Conservation (phyloP, 2,113 vertebrate species). For the Pseudolaguvia tuberculata region DNA sequence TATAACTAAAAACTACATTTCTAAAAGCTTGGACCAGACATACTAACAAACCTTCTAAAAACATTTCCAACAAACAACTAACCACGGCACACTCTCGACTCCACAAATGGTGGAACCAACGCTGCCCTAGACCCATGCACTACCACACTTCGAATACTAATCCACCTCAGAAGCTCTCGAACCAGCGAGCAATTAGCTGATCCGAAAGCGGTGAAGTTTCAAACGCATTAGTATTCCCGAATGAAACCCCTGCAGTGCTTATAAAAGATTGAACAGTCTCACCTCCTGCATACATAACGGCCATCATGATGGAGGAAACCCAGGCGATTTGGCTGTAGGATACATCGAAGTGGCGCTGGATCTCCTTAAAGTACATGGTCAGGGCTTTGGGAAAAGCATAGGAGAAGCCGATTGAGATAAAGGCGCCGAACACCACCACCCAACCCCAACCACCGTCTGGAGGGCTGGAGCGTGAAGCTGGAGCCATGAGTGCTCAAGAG, state of each 20-base stretch:
- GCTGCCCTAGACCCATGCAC: neutral
- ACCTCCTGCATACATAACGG: constrained; percentile 74
- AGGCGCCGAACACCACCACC: constrained; percentile 70
- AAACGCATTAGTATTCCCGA: constrained; percentile 13
- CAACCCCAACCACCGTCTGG: constrained; percentile 77
- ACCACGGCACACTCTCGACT: neutral
- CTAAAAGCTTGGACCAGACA: neutral
- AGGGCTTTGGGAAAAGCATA: constrained; percentile 77
- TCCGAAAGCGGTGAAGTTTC: constrained; percentile 4
- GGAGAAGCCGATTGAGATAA: constrained; percentile 75
- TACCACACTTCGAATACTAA: neutral
- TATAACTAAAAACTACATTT: no score
- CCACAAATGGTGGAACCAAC: neutral
- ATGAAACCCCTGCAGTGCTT: neutral
- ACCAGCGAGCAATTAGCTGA: neutral
- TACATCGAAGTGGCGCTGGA: constrained; percentile 72
- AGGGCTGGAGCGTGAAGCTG: constrained; percentile 48
- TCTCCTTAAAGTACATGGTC: constrained; percentile 77
- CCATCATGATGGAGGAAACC: constrained; percentile 76
- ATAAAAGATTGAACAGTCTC: constrained; percentile 51
- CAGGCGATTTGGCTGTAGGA: constrained; percentile 72
- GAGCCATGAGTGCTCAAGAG: constrained; percentile 57
- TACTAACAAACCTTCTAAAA: neutral
- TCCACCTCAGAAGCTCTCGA: neutral
- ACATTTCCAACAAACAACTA: neutral